A percentile compares a stretch with the other conserved stretches of the same genome.
These are phyloP conservation scores for Campylomormyrus tamandua DNA, from an alignment of 2,113 vertebrate genomes.

Conservation along the genomic window DNA sequence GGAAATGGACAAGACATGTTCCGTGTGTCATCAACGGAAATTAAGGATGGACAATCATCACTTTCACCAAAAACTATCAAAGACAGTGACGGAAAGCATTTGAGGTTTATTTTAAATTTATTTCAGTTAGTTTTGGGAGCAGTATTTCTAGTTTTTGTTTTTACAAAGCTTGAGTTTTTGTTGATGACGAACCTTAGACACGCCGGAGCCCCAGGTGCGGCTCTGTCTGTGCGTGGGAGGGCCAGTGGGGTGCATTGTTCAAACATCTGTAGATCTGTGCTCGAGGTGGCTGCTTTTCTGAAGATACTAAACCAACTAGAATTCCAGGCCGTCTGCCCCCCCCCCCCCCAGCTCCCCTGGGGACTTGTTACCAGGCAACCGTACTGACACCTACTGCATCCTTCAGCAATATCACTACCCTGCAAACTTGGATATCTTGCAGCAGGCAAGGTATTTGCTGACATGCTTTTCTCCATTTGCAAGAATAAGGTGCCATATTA, in stretches of 20 bases:
- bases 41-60: background rate
- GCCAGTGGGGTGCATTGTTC: background rate
- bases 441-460: no score
- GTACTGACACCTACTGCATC: background rate
- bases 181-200: background rate
- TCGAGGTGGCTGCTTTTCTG: background rate
- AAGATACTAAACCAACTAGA: background rate
- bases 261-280: background rate
- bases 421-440: background rate
- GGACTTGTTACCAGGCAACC: slow-evolving; percentile 7
- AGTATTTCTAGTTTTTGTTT: background rate
- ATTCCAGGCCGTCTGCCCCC: background rate
- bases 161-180: background rate
- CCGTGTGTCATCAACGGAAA: background rate
- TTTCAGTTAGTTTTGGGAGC: background rate
- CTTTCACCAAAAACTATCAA: background rate
- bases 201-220: background rate
- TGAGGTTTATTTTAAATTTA: background rate
- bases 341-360: background rate
- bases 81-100: background rate
- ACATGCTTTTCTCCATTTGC: background rate
- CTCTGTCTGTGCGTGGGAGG: no score
- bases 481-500: background rate
- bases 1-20: background rate
- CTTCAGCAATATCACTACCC: background rate